These are phyloP conservation scores for Halictus rubicundus DNA, from an alignment of 1,140 invertebrate genomes.

Conservation along the genomic window DNA sequence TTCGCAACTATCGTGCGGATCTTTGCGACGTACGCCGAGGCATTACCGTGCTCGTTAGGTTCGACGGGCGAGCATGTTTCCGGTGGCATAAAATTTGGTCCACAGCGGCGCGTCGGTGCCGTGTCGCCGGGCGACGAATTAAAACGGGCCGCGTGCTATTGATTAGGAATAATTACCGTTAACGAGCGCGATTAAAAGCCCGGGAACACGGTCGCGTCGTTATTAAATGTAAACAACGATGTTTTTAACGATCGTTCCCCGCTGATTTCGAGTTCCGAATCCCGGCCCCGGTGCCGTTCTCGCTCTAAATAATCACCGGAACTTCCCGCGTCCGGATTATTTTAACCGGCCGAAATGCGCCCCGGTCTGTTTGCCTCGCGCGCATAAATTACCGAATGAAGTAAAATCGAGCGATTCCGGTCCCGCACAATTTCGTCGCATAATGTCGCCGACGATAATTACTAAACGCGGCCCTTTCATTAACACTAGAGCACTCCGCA, in stretches of 20 bases:
- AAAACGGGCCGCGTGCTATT: slow-evolving; percentile 23
- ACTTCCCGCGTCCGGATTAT: slow-evolving; percentile 54
- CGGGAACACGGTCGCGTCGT: slow-evolving; percentile 38
- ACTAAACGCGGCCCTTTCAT: slow-evolving; percentile 49
- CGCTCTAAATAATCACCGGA: slow-evolving; percentile 59
- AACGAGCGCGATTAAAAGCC: slow-evolving; percentile 58
- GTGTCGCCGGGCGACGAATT: background rate
- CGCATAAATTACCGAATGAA: slow-evolving; percentile 60
- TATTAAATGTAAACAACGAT: slow-evolving; percentile 64
- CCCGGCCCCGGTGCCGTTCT: slow-evolving; percentile 33
- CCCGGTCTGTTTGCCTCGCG: slow-evolving; percentile 39
- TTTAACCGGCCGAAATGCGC: slow-evolving; percentile 55
- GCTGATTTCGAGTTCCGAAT: slow-evolving; percentile 45
- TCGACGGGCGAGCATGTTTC: too few species aligned
- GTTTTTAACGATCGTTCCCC: slow-evolving; percentile 53
- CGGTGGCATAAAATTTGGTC: too few species aligned
- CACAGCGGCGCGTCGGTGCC: too few species aligned
- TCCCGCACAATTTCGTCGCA: slow-evolving; percentile 47
- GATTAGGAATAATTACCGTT: slow-evolving; percentile 61
- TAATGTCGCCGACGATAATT: slow-evolving; percentile 51
- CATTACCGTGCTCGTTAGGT: too few species aligned
- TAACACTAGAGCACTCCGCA: slow-evolving; percentile 15
- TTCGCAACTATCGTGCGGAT: too few species aligned
- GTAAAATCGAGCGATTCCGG: slow-evolving; percentile 57
- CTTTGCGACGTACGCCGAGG: too few species aligned